Base-by-base conservation (phyloP, 2,888 invertebrate genomes). In the Dioctria linearis region DNA sequence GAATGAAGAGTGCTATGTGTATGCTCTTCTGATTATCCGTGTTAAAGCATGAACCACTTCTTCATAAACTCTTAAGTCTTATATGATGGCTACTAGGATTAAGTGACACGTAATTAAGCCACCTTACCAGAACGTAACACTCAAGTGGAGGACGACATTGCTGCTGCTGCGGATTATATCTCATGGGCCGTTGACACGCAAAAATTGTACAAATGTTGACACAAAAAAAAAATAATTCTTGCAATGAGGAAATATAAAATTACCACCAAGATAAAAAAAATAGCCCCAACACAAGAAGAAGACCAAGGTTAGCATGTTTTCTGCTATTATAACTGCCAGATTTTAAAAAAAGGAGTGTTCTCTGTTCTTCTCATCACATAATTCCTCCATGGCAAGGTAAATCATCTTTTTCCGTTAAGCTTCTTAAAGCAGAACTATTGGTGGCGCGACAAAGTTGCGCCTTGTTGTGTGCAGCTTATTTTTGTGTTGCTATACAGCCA, bases 71-170 rank as follows among this genome's bases (percentile, higher is more conserved):
- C 69, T 54, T 51, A 69, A 11, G 69, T 11, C 25, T 25, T 25
- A 69, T 69, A 37, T 51, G 49, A 51, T 69, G 69, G 69, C 49
- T 39, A 51, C 39, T 69, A 39, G 69, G 69, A 69, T 69, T 69
- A 69, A 69, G 54, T 69, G 69, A 69, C 69, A 69, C 69, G 69
- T 69, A 69, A 69, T 69, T 69, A 69, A 69, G 69, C 69, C 69
- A 69, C 69, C 69, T 69, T 43, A 43, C 49, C 37, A 49, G 67
- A 49, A 69, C 46, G 67, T 69, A 46, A 37, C 39, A 69, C 25
- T 25, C 25, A 69, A 69, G 69, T 69, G 69, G 39, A 42, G 65
- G 63, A 25, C 25, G 63, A 13, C 57, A 5, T 37, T 42, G 40
- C 6, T 9, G 69, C 6, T 11, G 6, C 11, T 54, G 54, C 11